These are phyloP conservation scores for Crotalus viridis DNA, from an alignment of 2,113 vertebrate genomes.

Conservation along the genomic window DNA sequence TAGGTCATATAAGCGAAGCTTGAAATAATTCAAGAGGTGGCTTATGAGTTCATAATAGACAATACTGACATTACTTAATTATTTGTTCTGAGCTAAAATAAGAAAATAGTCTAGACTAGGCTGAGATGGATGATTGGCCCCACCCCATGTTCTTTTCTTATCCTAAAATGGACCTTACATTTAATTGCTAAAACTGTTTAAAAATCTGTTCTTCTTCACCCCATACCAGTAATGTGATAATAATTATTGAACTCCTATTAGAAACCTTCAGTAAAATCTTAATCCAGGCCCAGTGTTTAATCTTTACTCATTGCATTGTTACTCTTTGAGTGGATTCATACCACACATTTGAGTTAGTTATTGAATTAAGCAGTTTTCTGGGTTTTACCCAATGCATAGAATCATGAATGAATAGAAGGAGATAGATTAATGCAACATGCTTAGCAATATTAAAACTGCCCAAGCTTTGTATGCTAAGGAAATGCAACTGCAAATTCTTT, in stretches of 20 bases:
- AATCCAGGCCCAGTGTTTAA: neutral
- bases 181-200: neutral
- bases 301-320: neutral
- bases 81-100: neutral
- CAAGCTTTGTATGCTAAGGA: neutral
- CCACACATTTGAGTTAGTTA: neutral
- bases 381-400: neutral
- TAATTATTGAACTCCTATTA: neutral
- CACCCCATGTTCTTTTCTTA: neutral
- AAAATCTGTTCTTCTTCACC: neutral
- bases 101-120: neutral
- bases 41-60: neutral
- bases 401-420: neutral
- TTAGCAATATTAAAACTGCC: neutral
- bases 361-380: neutral
- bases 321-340: neutral
- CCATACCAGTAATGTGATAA: neutral
- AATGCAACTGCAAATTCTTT: neutral
- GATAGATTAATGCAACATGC: neutral
- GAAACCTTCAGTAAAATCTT: neutral
- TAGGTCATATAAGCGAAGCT: neutral
- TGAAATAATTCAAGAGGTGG: neutral
- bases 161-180: neutral
- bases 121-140: neutral
- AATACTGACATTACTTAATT: neutral